phyloP scores from a whole-genome alignment of 2,113 vertebrate genomes.

The Mesembrinibis cayennensis region DNA sequence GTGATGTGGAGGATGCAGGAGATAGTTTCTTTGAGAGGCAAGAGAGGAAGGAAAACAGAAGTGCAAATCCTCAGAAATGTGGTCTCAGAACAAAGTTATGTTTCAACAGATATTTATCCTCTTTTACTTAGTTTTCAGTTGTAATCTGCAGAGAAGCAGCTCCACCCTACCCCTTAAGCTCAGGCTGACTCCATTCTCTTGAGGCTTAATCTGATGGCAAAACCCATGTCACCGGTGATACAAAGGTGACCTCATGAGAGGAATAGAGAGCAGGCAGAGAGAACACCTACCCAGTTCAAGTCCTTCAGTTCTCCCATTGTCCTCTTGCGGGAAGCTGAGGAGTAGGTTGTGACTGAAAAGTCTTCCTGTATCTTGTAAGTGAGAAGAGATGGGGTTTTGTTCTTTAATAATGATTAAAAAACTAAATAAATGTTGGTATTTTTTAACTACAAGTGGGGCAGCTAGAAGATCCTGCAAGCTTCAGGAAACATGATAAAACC shows the following conservation, averaged over 20 bases:
- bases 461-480: neutral
- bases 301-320: neutral
- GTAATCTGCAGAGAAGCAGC: neutral
- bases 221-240: neutral
- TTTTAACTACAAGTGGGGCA: neutral
- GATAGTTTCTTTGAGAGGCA: neutral
- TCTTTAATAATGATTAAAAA: neutral
- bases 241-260: neutral
- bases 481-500: neutral
- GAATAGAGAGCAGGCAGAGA: neutral
- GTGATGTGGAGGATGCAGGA: neutral
- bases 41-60: neutral
- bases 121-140: neutral
- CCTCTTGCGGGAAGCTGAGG: neutral
- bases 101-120: neutral
- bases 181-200: neutral
- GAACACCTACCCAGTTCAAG: neutral
- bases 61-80: neutral
- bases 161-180: neutral
- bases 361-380: neutral
- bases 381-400: neutral
- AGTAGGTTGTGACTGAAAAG: neutral
- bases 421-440: neutral
- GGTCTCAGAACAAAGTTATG: neutral
- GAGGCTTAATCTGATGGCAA: neutral